These are phyloP conservation scores for Polypterus bichir DNA, from an alignment of 2,113 vertebrate genomes.

Conservation along the genomic window DNA sequence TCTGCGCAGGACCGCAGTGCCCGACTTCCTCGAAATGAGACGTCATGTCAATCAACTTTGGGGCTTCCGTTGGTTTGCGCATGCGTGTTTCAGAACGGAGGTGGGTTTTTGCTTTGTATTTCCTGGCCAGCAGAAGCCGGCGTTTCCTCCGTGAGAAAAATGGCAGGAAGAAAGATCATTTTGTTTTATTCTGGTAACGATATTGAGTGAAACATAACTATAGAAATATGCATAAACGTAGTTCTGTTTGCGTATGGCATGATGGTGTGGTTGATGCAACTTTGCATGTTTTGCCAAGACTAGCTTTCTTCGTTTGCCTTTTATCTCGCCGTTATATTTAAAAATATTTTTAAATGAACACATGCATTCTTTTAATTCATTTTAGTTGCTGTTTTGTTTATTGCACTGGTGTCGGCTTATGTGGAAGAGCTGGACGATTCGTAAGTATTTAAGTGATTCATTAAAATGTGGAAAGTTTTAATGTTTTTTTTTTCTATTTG, in stretches of 20 bases:
- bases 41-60: too few species aligned
- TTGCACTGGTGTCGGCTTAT: slow-evolving; percentile 49
- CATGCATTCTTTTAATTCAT: slow-evolving; percentile 4
- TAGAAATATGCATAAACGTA: not conserved
- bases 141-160: slow-evolving; percentile 26
- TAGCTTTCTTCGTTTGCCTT: not conserved
- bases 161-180: slow-evolving; percentile 39
- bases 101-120: too few species aligned
- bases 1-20: too few species aligned
- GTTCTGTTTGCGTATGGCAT: not conserved
- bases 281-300: not conserved
- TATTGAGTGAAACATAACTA: not conserved
- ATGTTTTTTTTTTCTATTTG: too few species aligned
- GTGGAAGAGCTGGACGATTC: slow-evolving; percentile 88
- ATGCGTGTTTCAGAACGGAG: too few species aligned
- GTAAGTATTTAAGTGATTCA: slow-evolving; percentile 58
- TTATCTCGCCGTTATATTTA: not conserved
- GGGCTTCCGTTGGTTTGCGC: too few species aligned
- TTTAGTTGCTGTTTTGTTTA: slow-evolving; percentile 39
- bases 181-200: slow-evolving; percentile 40
- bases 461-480: not conserved
- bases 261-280: not conserved
- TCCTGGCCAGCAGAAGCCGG: too few species aligned
- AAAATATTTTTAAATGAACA: slow-evolving; percentile 1
- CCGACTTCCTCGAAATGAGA: too few species aligned